Percentiles rank a stretch among this genome's conserved stretches.
These are phyloP conservation scores for Cebidichthys violaceus DNA, from an alignment of 2,113 vertebrate genomes.

Conservation along the genomic window DNA sequence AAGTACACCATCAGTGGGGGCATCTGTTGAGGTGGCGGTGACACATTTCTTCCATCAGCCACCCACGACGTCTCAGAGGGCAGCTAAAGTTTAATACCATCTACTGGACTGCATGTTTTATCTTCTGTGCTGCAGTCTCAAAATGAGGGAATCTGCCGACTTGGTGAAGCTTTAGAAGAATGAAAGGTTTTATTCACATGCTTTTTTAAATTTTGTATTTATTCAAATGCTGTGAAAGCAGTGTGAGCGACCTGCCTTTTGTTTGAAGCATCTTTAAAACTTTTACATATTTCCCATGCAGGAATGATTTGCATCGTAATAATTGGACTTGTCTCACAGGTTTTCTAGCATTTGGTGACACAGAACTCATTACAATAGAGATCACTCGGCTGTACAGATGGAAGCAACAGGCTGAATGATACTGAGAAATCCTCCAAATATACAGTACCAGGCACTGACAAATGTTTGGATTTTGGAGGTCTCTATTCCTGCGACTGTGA, in stretches of 20 bases:
- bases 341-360: slow-evolving; percentile 22
- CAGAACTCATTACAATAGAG: slow-evolving; percentile 6
- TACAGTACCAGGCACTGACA: neutral
- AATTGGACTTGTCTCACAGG: slow-evolving; percentile 22
- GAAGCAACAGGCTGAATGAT: slow-evolving; percentile 49
- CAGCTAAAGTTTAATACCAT: slow-evolving; percentile 1
- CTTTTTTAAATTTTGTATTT: neutral
- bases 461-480: slow-evolving; percentile 15
- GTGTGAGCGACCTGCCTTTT: neutral
- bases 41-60: slow-evolving; percentile 47
- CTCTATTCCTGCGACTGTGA: neutral
- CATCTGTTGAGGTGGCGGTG: slow-evolving; percentile 49
- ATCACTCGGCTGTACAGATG: slow-evolving; percentile 50
- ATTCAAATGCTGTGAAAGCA: neutral
- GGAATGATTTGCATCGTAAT: slow-evolving; percentile 18
- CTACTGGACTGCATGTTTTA: neutral
- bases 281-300: neutral
- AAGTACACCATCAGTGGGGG: slow-evolving; percentile 25
- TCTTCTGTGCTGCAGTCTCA: neutral
- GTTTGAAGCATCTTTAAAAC: neutral
- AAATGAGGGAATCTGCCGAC: neutral
- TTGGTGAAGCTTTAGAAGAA: neutral
- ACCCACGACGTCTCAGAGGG: slow-evolving; percentile 27
- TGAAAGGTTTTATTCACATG: neutral
- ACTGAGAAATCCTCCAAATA: slow-evolving; percentile 17